Evolutionary conservation across 2,797 vertebrate species (phyloP), one percentile per base, ranked within the genome.

Genomic region (Clamator glandarius): DNA sequence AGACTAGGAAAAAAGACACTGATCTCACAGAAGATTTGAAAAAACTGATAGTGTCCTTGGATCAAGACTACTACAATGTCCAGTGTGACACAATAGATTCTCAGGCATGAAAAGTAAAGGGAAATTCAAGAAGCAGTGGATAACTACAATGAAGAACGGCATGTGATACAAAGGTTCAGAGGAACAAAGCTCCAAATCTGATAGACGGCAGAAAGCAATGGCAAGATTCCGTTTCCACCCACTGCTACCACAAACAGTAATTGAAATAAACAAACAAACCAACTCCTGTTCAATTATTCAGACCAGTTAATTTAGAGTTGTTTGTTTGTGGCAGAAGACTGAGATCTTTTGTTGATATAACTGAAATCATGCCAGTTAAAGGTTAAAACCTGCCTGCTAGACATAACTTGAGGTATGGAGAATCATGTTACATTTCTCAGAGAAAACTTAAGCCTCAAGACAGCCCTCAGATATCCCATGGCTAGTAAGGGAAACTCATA

Each of bases 201-300:
- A 84, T 4, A 89, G 86, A 79, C 0, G 1, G 35, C 74, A 93
- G 75, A 92, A 89, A 77, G 68, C 72, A 72, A 87, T 19, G 35
- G 64, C 67, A 89, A 77, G 75, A 74, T 87, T 84, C 92, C 50
- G 77, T 95, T 95, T 95, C 94, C 90, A 92, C 80, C 83, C 92
- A 91, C 88, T 92, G 74, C 70, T 92, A 95, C 95, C 96, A 95
- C 95, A 95, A 95, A 91, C 77, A 86, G 74, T 87, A 96, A 95
- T 94, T 94, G 79, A 70, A 91, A 83, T 58, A 94, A 96, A 96
- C 86, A 96, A 96, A 94, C 91, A 96, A 96, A 87, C 86, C 84
- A 96, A 55, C 48, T 44, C 59, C 70, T 72, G 16, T 76, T 91
- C 94, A 93, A 70, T 94, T 96, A 97, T 94, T 92, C 74, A 95